Percentiles rank a stretch among this genome's conserved stretches.
phyloP scores from a whole-genome alignment of 2,113 vertebrate genomes.

The Elachura formosa region DNA sequence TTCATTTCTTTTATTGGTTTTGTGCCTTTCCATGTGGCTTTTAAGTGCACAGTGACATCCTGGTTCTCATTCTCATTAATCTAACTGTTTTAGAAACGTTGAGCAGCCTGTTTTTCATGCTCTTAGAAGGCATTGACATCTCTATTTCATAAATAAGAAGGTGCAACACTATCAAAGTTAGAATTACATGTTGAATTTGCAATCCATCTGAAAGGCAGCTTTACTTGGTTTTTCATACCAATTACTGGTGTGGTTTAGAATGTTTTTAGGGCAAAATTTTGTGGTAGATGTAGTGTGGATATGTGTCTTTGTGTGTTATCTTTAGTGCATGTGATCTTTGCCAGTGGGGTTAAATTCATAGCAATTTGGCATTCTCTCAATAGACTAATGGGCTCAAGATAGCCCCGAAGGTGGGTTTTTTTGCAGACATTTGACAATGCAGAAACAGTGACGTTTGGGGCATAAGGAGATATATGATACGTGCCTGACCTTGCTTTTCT shows the following conservation, averaged over 20 bases:
- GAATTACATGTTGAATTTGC: neutral
- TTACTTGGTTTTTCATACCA: neutral
- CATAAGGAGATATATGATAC: neutral
- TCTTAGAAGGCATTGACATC: neutral
- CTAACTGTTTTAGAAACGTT: neutral
- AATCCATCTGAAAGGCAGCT: neutral
- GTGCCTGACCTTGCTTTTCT: neutral
- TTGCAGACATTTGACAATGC: neutral
- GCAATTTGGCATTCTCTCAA: neutral
- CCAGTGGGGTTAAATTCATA: neutral
- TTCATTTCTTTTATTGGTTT: neutral
- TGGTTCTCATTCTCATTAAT: neutral
- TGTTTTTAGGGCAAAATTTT: neutral
- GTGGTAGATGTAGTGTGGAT: neutral
- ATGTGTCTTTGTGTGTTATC: neutral
- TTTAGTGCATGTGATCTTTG: neutral
- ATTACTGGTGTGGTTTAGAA: neutral
- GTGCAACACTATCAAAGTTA: neutral
- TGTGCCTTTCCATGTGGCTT: neutral
- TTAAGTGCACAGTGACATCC: neutral
- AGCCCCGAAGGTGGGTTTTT: neutral
- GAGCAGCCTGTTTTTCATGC: neutral
- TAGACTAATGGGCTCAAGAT: neutral
- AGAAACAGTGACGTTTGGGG: neutral
- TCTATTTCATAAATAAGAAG: neutral